These are phyloP conservation scores for Parauchenoglanis punctatus DNA, from an alignment of 2,797 vertebrate species.

Conservation along the genomic window DNA sequence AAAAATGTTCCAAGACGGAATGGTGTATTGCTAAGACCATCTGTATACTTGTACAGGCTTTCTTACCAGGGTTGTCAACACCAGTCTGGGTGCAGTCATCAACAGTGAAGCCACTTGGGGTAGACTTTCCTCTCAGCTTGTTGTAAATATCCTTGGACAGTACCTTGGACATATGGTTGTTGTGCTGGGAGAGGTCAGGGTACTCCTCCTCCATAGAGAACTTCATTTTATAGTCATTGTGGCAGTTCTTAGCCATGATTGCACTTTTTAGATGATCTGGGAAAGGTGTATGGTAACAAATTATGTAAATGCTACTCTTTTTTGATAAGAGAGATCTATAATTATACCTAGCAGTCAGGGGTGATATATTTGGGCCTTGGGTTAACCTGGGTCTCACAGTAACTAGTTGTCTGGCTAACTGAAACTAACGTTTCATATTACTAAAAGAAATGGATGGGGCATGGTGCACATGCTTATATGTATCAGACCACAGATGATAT, in stretches of 20 bases:
- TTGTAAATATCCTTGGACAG: conserved; percentile 82
- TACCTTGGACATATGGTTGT: conserved; percentile 95
- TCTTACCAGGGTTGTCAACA: conserved; percentile 90
- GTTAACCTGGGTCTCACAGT: conserved; percentile 54
- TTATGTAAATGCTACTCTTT: conserved; percentile 1
- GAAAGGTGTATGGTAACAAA: neutral
- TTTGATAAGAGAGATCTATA: neutral
- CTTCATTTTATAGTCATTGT: conserved; percentile 90
- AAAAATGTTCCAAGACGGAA: neutral
- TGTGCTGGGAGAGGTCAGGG: conserved; percentile 86
- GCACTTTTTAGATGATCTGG: conserved; percentile 71
- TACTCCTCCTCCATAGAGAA: conserved; percentile 84
- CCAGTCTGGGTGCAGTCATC: conserved; percentile 92
- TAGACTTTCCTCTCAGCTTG: conserved; percentile 87
- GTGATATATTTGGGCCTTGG: conserved; percentile 50
- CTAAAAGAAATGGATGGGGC: conserved; percentile 44
- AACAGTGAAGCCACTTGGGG: conserved; percentile 90
- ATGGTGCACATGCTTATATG: conserved; percentile 45
- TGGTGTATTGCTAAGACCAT: neutral
- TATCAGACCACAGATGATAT: conserved; percentile 53
- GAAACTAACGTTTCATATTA: conserved; percentile 61
- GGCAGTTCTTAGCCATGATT: conserved; percentile 89
- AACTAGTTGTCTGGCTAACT: conserved; percentile 56
- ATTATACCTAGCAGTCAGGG: conserved; percentile 21
- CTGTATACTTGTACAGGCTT: neutral